Base-by-base conservation (phyloP, 2,797 vertebrate genomes). In the Zonotrichia albicollis region DNA sequence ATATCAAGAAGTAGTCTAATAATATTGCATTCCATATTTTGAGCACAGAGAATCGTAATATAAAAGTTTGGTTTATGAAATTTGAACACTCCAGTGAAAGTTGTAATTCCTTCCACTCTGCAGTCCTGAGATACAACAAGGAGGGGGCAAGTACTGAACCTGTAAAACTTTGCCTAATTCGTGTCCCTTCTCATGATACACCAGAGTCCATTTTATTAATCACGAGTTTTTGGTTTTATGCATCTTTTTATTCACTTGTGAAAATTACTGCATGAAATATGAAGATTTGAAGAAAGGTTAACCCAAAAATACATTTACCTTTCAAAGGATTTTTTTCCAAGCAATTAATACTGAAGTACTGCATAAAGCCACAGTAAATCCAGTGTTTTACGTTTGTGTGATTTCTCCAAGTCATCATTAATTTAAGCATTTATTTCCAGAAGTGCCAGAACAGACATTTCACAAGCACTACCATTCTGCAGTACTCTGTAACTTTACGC, bases 401-500 rank as follows among this genome's bases (percentile, higher is more conserved):
- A 78, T 60, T 53, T 57, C 48, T 84, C n/a, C 71, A 73, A 55
- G 36, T 15, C 5, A 1, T 62, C 30, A 40, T 75, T 83, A 71
- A 64, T 76, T 72, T 38, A 58, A 90, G 40, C 7, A n/a, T 45
- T 67, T 55, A 27, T 84, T 73, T 79, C 57, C 74, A 71, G 29
- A 92, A 77, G 25, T 14, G 15, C 23, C 18, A 89, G 67, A 79
- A 58, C 19, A 89, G 89, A 50, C 16, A 67, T 45, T 64, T 79
- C 53, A 29, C 18, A 34, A 57, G 50, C 72, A n/a, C 29, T 60
- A 46, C 19, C 36, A 42, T 25, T 21, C 25, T 3, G 0, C 71
- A 51, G 34, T 40, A 45, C 22, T 51, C 51, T 0, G 0, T 51
- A 92, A 36, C 48, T 53, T 51, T 48, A 48, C 10, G 11, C 6